Percentiles rank a stretch among this genome's conserved stretches.
Evolutionary conservation across 2,113 vertebrate species (phyloP).

Genomic region (Nothocercus julius): DNA sequence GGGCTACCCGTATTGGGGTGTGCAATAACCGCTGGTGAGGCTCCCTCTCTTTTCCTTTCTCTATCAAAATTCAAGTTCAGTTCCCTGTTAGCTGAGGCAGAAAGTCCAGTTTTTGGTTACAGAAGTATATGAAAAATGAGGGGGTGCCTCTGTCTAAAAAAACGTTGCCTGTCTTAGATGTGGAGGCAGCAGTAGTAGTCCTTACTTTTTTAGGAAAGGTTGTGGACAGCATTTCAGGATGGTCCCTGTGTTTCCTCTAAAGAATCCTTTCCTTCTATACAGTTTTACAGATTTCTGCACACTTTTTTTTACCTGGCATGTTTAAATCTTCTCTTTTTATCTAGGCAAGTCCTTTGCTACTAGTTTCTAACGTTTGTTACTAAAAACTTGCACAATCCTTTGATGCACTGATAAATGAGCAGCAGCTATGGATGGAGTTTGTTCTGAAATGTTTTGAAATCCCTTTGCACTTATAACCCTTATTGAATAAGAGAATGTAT

Average conservation of each 20-base stretch:
- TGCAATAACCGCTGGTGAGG: neutral
- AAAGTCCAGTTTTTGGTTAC: neutral
- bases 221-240: neutral
- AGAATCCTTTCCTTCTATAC: constrained; percentile 80
- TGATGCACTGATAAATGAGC: constrained; percentile 69
- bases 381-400: constrained; percentile 75
- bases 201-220: neutral
- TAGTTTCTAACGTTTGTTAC: constrained; percentile 76
- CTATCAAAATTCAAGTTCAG: neutral
- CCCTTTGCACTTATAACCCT: constrained; percentile 62
- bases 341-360: constrained; percentile 74
- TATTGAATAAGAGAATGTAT: constrained; percentile 65
- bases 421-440: constrained; percentile 68
- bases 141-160: neutral
- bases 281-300: constrained; percentile 76
- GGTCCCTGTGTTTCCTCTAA: constrained; percentile 66
- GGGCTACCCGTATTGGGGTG: neutral
- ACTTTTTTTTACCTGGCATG: constrained; percentile 81
- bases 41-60: neutral
- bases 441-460: constrained; percentile 72
- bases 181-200: constrained; percentile 32
- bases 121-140: neutral
- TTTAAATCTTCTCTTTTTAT: constrained; percentile 80
- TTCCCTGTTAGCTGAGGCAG: neutral
- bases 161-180: neutral